phyloP scores from a whole-genome alignment of 2,888 invertebrate species.

The Himalopsyche tibetana region DNA sequence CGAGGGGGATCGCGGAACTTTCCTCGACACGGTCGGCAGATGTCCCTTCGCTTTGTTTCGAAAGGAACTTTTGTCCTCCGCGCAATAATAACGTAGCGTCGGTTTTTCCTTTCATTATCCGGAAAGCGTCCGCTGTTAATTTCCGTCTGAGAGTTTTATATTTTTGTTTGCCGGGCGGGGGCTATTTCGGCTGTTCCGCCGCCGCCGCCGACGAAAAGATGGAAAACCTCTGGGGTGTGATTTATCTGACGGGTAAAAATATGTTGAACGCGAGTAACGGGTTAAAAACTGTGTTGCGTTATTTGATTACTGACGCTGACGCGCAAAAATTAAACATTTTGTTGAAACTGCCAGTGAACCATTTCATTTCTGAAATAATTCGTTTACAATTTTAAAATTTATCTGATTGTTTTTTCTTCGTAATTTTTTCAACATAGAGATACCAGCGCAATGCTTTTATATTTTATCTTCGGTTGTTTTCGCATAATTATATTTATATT shows the following conservation, averaged over 20 bases:
- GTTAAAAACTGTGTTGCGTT: not conserved
- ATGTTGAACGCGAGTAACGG: not conserved
- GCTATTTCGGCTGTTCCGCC: not conserved
- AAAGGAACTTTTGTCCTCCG: slow-evolving; percentile 59
- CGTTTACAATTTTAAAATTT: not conserved
- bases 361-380: not conserved
- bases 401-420: too few relatives aligned
- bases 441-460: too few relatives aligned
- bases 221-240: slow-evolving; percentile 38
- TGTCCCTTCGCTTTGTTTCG: slow-evolving; percentile 60
- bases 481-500: too few relatives aligned
- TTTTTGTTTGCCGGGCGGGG: slow-evolving; percentile 5
- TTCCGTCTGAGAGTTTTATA: slow-evolving; percentile 61
- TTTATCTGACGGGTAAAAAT: slow-evolving; percentile 17
- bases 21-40: slow-evolving; percentile 52
- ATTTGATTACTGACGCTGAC: slow-evolving; percentile 5
- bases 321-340: slow-evolving; percentile 22
- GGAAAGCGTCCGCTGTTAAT: slow-evolving; percentile 64
- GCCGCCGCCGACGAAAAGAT: not conserved
- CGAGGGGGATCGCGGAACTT: slow-evolving; percentile 24
- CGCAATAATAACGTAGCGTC: slow-evolving; percentile 61
- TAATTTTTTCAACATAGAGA: too few relatives aligned
- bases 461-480: too few relatives aligned
- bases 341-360: not conserved
- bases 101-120: slow-evolving; percentile 64